These are phyloP conservation scores for Sympetrum striolatum DNA, from an alignment of 2,888 invertebrate species.

Conservation along the genomic window DNA sequence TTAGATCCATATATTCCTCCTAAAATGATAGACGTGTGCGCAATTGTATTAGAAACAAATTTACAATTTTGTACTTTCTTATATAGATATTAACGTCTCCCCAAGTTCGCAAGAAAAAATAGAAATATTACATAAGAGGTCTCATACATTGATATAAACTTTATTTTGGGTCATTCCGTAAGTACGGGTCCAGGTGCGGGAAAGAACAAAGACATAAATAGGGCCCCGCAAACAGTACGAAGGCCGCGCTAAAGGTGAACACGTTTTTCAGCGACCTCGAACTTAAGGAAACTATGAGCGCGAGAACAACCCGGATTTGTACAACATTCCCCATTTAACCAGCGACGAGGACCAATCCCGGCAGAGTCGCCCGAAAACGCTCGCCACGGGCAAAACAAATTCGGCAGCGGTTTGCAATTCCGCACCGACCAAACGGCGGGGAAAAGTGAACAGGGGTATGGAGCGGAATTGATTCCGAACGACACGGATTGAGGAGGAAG, in stretches of 20 bases:
- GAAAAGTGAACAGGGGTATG: neutral
- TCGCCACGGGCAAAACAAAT: neutral
- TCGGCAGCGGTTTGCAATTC: neutral
- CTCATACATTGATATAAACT: too few species aligned
- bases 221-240: slow-evolving; percentile 54
- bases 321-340: slow-evolving; percentile 49
- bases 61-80: too few species aligned
- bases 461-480: slow-evolving; percentile 30
- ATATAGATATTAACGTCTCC: too few species aligned
- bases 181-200: neutral
- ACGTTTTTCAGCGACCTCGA: slow-evolving; percentile 51
- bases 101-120: too few species aligned
- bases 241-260: too few species aligned
- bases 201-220: neutral
- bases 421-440: neutral
- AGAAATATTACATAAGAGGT: too few species aligned
- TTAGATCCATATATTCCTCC: too few species aligned
- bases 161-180: neutral
- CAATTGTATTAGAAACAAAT: too few species aligned
- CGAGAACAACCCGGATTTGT: slow-evolving; percentile 56
- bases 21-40: too few species aligned
- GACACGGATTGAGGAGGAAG: slow-evolving; percentile 18
- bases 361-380: neutral
- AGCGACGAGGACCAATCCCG: neutral
- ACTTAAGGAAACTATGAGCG: slow-evolving; percentile 53